Percentiles rank a stretch among this genome's conserved stretches.
Evolutionary conservation across 1,140 invertebrate genomes (phyloP).

Genomic region (Homalodisca vitripennis): DNA sequence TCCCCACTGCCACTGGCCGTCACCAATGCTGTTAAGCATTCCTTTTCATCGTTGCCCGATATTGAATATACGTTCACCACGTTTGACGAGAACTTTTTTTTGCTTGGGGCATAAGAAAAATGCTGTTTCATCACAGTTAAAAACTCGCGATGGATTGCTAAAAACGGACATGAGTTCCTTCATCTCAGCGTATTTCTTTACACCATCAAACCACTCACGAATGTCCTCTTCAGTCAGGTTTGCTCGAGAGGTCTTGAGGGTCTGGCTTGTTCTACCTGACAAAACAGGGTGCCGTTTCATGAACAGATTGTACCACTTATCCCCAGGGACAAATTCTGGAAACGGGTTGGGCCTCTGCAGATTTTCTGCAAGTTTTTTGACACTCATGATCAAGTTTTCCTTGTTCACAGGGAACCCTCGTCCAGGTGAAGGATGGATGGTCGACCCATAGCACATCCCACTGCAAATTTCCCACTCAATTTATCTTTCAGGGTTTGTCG

Average conservation of each 20-base stretch:
- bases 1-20: slow-evolving; percentile 27
- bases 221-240: slow-evolving; percentile 38
- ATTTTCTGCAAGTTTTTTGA: slow-evolving; percentile 45
- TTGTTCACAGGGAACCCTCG: slow-evolving; percentile 46
- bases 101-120: slow-evolving; percentile 46
- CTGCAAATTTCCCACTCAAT: slow-evolving; percentile 40
- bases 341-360: slow-evolving; percentile 39
- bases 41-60: slow-evolving; percentile 46
- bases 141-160: slow-evolving; percentile 44
- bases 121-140: slow-evolving; percentile 48
- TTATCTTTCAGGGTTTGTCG: slow-evolving; percentile 37
- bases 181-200: slow-evolving; percentile 40
- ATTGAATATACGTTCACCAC: slow-evolving; percentile 42
- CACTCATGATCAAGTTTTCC: slow-evolving; percentile 45
- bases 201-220: slow-evolving; percentile 41
- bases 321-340: slow-evolving; percentile 10
- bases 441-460: slow-evolving; percentile 42
- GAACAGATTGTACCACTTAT: slow-evolving; percentile 37
- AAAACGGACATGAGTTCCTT: slow-evolving; percentile 41
- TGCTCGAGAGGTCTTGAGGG: slow-evolving; percentile 9
- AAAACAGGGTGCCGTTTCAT: slow-evolving; percentile 42
- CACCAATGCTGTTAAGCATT: slow-evolving; percentile 34
- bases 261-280: slow-evolving; percentile 38
- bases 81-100: slow-evolving; percentile 42
- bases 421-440: slow-evolving; percentile 38